Base-by-base conservation (phyloP, 2,797 vertebrate genomes). In the Ctenochaetus hawaiiensis region DNA sequence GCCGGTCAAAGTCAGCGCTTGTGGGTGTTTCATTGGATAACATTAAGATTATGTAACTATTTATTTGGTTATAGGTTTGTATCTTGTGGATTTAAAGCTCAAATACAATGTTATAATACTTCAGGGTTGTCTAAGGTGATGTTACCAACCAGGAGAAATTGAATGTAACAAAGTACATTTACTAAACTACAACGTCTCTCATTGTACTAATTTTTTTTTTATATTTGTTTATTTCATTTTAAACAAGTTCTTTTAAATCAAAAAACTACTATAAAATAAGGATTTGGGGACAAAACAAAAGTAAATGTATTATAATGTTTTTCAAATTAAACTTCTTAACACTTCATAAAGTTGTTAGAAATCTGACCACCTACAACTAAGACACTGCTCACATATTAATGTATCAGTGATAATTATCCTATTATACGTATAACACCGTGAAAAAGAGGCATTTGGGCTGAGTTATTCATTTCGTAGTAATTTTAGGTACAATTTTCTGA, bases 21-120 rank as follows among this genome's bases (percentile, higher is more conserved):
- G 83, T 81, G 83, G 81, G 81, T 52, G 83, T 83, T 80, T 80
- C 53, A 67, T 43, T 79, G 61, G 75, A 82, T 85, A 77, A 83
- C 66, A 82, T 75, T 61, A 1, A 53, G 18, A 74, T 89, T 85
- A 79, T 30, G 68, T 57, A 86, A 89, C 67, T 78, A 70, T 72
- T 80, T 78, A 52, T 77, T 65, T 61, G n/a, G 57, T 68, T 75
- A 23, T 72, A 51, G 53, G 20, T 70, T 75, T 78, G 52, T 60
- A 72, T 76, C 81, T 71, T 43, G 63, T 41, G 39, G 39, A 9
- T 12, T 41, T 41, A 12, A 12, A 2, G 39, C 39, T 41, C 39
- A 41, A 41, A 41, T 41, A 41, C 11, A 41, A 41, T 41, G 39
- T 41, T 41, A 41, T 2, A 9, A 41, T 41, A 41, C 11, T 41